Percentiles rank a stretch among this genome's conserved stretches.
These are phyloP conservation scores for Noctua comes DNA, from an alignment of 2,888 invertebrate species.

Conservation along the genomic window DNA sequence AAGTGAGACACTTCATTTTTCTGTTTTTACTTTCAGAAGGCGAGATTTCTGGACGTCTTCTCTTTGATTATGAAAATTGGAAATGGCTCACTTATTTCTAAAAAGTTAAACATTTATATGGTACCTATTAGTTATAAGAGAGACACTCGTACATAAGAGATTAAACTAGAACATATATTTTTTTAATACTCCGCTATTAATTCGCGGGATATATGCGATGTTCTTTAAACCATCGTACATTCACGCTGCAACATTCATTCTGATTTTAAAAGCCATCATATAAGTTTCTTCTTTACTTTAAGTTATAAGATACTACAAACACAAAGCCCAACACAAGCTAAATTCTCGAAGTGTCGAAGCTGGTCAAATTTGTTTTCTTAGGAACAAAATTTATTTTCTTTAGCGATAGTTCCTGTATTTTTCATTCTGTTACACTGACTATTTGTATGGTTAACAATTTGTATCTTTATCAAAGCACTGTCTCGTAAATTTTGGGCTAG, in stretches of 20 bases:
- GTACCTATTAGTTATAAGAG: background rate
- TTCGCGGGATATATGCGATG: background rate
- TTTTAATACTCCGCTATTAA: background rate
- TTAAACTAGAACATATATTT: background rate
- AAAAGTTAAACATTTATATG: background rate
- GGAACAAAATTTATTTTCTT: background rate
- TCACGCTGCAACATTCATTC: background rate
- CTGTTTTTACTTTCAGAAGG: background rate
- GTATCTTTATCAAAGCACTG: no score
- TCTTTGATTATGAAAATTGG: background rate
- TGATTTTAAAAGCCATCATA: background rate
- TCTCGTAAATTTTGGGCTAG: background rate
- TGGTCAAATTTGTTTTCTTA: background rate
- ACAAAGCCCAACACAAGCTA: background rate
- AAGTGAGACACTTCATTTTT: background rate
- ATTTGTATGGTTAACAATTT: background rate
- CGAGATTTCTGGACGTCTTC: background rate
- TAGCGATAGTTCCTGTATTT: no score
- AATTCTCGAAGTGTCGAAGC: background rate
- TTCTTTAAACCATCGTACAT: no score
- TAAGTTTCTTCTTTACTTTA: background rate
- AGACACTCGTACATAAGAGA: background rate
- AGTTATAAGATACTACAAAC: background rate
- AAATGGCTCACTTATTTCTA: conserved; percentile 1
- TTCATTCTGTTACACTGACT: background rate